Conservation (phyloP, 2,797 vertebrate species). For the Xiphophorus birchmanni region DNA sequence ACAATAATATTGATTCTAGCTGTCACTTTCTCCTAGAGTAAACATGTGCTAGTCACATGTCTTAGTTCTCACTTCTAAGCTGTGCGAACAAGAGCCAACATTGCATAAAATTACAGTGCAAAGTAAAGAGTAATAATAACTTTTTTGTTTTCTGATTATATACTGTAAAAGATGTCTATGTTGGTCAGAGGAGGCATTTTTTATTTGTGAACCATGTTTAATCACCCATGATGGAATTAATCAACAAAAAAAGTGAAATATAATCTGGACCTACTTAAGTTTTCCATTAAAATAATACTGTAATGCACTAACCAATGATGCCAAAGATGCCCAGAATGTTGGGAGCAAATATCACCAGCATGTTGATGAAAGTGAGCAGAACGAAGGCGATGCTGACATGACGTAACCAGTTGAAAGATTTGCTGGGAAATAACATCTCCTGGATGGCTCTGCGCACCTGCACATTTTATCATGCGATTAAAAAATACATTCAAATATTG, state of each 20-base stretch:
- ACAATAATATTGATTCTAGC: constrained; percentile 72
- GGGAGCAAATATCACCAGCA: constrained; percentile 97
- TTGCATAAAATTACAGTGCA: constrained; percentile 17
- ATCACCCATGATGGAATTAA: neutral
- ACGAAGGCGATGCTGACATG: constrained; percentile 85
- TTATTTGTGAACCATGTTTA: neutral
- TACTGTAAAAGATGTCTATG: neutral
- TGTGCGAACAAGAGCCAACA: constrained; percentile 27
- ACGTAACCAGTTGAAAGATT: constrained; percentile 92
- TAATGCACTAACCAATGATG: constrained; percentile 87
- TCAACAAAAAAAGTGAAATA: too few species aligned
- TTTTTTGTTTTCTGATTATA: neutral
- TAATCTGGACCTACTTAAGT: neutral
- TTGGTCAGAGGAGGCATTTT: neutral
- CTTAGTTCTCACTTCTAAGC: constrained; percentile 16
- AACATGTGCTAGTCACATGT: constrained; percentile 52
- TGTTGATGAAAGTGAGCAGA: constrained; percentile 90
- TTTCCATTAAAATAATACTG: neutral
- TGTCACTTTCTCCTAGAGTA: constrained; percentile 37
- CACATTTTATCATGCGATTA: neutral
- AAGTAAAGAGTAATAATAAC: too few species aligned
- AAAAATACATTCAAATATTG: neutral
- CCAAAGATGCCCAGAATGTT: constrained; percentile 98
- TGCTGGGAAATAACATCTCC: constrained; percentile 92
- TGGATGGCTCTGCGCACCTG: constrained; percentile 94